These are phyloP conservation scores for Xenopus petersii DNA, from an alignment of 2,797 vertebrate genomes.

Conservation along the genomic window DNA sequence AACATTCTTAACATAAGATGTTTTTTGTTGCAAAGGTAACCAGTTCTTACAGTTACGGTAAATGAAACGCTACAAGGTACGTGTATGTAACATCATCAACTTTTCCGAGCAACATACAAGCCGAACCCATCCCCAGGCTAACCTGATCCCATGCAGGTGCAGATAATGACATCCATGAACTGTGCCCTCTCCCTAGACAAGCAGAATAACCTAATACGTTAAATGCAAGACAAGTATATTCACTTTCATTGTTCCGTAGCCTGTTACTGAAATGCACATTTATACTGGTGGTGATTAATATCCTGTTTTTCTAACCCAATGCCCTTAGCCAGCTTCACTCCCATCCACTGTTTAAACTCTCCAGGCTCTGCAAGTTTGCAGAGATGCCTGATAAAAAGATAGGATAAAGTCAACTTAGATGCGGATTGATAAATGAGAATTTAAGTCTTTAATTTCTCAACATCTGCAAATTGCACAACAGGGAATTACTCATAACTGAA, in stretches of 20 bases:
- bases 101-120: not conserved
- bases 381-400: constrained; percentile 58
- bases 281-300: constrained; percentile 54
- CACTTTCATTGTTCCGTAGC: constrained; percentile 45
- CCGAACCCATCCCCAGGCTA: not conserved
- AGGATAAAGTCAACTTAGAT: constrained; percentile 61
- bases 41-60: too few relatives aligned
- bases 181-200: constrained; percentile 13
- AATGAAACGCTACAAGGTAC: not conserved
- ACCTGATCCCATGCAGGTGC: constrained; percentile 21
- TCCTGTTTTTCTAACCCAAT: constrained; percentile 55
- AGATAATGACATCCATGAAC: constrained; percentile 33
- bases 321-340: constrained; percentile 53
- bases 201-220: constrained; percentile 53
- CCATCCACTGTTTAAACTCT: constrained; percentile 49
- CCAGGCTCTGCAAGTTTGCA: constrained; percentile 53
- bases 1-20: too few relatives aligned
- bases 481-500: not conserved
- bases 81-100: not conserved
- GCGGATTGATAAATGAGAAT: constrained; percentile 45
- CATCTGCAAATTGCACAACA: not conserved
- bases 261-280: constrained; percentile 46
- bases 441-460: constrained; percentile 1
- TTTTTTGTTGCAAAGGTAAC: too few relatives aligned
- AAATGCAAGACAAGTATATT: constrained; percentile 45